A percentile compares a stretch with the other conserved stretches of the same genome.
These are phyloP conservation scores for Dinomys branickii DNA, from an alignment of 2,113 vertebrate species.

Conservation along the genomic window DNA sequence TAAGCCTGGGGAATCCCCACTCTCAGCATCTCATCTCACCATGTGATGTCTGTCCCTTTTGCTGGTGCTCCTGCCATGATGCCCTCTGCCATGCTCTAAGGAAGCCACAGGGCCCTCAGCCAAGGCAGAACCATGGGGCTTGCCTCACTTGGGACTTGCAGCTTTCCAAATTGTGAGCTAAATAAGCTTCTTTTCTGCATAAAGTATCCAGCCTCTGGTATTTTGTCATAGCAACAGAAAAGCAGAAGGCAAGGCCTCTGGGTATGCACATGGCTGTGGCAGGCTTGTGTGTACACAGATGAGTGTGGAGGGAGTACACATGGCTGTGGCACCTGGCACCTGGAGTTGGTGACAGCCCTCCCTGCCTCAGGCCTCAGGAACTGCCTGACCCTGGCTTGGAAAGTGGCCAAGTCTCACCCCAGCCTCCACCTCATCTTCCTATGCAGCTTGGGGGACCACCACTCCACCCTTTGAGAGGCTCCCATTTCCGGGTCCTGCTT, in stretches of 20 bases:
- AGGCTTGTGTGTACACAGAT: not conserved
- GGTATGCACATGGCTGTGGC: too few relatives aligned
- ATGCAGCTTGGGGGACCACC: too few relatives aligned
- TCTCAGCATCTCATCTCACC: not conserved
- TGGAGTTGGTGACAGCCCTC: not conserved
- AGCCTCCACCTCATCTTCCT: not conserved
- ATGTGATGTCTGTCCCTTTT: not conserved
- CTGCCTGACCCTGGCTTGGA: not conserved
- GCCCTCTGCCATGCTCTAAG: not conserved
- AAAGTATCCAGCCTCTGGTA: not conserved
- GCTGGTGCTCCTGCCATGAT: not conserved
- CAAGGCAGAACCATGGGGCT: not conserved
- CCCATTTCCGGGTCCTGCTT: constrained; percentile 58
- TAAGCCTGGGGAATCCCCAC: not conserved
- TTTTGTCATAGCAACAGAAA: not conserved
- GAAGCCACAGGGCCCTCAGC: not conserved
- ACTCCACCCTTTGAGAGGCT: not conserved
- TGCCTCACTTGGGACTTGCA: not conserved
- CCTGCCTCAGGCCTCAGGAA: fast-evolving
- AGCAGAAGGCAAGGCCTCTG: not conserved
- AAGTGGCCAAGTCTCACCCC: not conserved
- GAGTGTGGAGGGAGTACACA: not conserved
- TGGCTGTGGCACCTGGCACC: not conserved
- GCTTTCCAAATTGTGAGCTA: not conserved
- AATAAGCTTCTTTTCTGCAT: not conserved